A percentile compares a stretch with the other conserved stretches of the same genome.
Conservation (phyloP, 2,113 vertebrate genomes). For the Mormyrus iriodes region DNA sequence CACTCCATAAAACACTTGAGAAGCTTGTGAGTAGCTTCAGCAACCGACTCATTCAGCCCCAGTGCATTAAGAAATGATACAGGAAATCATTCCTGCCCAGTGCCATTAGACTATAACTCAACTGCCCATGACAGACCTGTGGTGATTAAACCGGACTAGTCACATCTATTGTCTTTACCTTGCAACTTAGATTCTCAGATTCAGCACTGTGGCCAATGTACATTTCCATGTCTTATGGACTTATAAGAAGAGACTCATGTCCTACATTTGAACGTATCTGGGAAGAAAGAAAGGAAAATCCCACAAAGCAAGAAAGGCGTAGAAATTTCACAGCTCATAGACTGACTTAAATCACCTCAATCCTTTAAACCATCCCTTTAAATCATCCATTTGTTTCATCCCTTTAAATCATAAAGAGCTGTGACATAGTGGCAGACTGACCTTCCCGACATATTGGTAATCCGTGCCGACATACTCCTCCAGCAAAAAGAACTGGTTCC, state of each 20-base stretch:
- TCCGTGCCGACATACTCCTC: constrained; percentile 89
- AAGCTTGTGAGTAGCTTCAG: too few relatives aligned
- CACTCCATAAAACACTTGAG: too few relatives aligned
- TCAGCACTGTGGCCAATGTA: not conserved
- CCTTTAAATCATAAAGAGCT: not conserved
- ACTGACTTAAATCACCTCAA: not conserved
- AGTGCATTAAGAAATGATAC: too few relatives aligned
- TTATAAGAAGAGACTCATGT: not conserved
- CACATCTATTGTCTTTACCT: too few relatives aligned
- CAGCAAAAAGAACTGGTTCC: constrained; percentile 96
- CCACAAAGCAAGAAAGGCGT: not conserved
- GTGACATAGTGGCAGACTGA: constrained; percentile 46
- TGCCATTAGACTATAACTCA: too few relatives aligned
- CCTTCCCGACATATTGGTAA: constrained; percentile 92
- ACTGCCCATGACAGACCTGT: too few relatives aligned
- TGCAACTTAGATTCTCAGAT: too few relatives aligned
- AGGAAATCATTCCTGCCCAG: too few relatives aligned
- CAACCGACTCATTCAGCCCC: too few relatives aligned
- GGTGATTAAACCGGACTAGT: too few relatives aligned
- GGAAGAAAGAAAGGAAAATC: not conserved
- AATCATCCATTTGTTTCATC: too few relatives aligned
- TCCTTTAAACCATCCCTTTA: not conserved
- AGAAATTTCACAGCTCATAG: not conserved
- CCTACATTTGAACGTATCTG: not conserved
- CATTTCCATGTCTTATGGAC: not conserved